Base-by-base conservation (phyloP, 1,140 invertebrate species). In the Drusus annulatus region DNA sequence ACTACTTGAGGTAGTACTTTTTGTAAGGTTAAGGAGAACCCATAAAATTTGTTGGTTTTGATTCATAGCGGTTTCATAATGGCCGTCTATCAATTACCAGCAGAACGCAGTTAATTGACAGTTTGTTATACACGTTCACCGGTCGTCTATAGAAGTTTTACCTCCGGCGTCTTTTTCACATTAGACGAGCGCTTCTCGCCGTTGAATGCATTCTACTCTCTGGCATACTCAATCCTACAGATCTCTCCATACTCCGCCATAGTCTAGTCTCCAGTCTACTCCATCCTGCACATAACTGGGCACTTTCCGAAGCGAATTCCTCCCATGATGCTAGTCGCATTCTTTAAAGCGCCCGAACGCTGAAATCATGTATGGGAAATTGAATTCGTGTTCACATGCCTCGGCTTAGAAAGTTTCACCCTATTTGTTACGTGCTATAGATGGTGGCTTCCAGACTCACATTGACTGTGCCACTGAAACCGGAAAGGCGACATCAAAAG, bases 301-400 rank as follows among this genome's bases (percentile, higher is more conserved):
- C n/a, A 60, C 28, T 19, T 36, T 45, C n/a, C 56, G 16, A n/a
- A 68, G 28, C 21, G 28, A 75, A 75, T 75, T 75, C 56, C 54
- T 60, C 73, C 28, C 73, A 13, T 21, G 73, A 36, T 21, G 56
- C 54, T 60, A 54, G 73, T 75, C 73, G 54, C 73, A 75, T 75
- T 75, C 73, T 75, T 60, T 56, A 75, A 58, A 60, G 52, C 73
- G 54, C 31, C 25, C 54, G 25, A 73, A 58, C 52, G 25, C 52
- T 75, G 73, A 75, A 75, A 75, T 75, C 73, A 58, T 75, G 56
- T 75, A 75, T 56, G 68, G 68, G 73, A 75, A 75, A 75, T 75
- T 75, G 73, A 75, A 75, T 75, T 75, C 73, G 45, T 75, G 73
- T 31, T 75, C 73, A 52, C 68, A 71, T 71, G 51, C 68, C 21